Percentiles rank a stretch among this genome's conserved stretches.
Conservation (phyloP, 2,888 invertebrate species). For the Epinotia brunnichana region DNA sequence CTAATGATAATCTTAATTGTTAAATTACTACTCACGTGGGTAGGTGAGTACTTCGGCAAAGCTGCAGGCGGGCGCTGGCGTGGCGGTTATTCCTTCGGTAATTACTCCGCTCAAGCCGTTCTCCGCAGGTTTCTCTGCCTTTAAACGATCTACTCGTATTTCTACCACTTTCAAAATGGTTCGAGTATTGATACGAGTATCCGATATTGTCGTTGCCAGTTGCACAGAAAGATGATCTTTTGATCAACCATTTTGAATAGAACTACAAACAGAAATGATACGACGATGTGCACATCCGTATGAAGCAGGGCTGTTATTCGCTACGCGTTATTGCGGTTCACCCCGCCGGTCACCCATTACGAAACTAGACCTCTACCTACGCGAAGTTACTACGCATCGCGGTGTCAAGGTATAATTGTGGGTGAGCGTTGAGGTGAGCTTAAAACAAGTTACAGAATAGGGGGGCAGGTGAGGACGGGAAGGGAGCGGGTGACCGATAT, state of each 20-base stretch:
- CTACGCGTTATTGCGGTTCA: too few relatives aligned
- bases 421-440: too few relatives aligned
- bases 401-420: too few relatives aligned
- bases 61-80: constrained; percentile 63
- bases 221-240: constrained; percentile 82
- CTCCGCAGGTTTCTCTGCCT: constrained; percentile 74
- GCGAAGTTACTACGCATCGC: too few relatives aligned
- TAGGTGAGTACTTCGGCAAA: constrained; percentile 72
- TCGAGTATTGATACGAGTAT: constrained; percentile 72
- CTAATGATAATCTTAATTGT: constrained; percentile 64
- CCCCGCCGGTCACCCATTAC: too few relatives aligned
- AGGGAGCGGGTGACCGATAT: constrained; percentile 39
- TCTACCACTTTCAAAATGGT: constrained; percentile 82
- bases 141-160: constrained; percentile 81
- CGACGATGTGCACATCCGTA: constrained; percentile 81
- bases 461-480: constrained; percentile 52
- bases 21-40: constrained; percentile 73
- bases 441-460: too few relatives aligned
- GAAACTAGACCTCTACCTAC: too few relatives aligned
- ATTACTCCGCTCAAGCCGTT: constrained; percentile 71
- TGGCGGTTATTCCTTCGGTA: constrained; percentile 67
- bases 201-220: constrained; percentile 81
- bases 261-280: constrained; percentile 84
- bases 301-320: too few relatives aligned
- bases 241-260: constrained; percentile 84